Conservation (phyloP, 2,113 vertebrate species). For the Semnornis frantzii region DNA sequence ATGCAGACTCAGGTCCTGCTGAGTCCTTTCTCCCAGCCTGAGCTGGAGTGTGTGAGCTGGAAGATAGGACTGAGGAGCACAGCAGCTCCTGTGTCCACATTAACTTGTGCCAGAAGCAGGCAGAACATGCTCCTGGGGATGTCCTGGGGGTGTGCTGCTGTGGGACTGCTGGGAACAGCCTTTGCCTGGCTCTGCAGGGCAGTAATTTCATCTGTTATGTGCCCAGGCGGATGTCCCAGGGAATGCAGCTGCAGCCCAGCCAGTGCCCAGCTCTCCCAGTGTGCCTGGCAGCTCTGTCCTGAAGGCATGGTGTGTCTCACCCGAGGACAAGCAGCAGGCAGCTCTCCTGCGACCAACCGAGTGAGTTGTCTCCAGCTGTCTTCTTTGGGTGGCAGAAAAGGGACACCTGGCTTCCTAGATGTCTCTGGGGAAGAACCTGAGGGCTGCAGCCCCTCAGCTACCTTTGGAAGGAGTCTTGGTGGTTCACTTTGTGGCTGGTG, state of each 20-base stretch:
- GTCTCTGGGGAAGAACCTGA: not conserved
- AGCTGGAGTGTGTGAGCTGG: not conserved
- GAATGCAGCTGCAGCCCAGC: conserved; percentile 77
- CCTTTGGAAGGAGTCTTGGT: not conserved
- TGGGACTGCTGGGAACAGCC: not conserved
- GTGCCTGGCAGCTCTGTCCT: conserved; percentile 81
- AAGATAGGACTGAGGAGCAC: not conserved
- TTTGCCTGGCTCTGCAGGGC: not conserved
- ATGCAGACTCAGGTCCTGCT: not conserved
- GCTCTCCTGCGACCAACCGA: conserved; percentile 84
- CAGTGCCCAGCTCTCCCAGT: conserved; percentile 88
- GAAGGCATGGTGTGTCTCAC: conserved; percentile 86
- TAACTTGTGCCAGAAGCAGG: not conserved
- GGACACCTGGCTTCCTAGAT: not conserved
- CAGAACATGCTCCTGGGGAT: accelerated
- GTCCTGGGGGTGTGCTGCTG: accelerated
- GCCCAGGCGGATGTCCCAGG: conserved; percentile 77
- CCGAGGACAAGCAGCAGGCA: conserved; percentile 89
- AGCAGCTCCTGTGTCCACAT: not conserved
- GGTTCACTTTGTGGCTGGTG: not conserved
- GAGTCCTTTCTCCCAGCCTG: not conserved
- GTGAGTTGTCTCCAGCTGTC: conserved; percentile 77
- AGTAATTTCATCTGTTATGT: not conserved
- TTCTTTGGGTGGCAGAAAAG: not conserved
- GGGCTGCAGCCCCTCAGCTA: accelerated